phyloP scores from a whole-genome alignment of 2,113 vertebrate species.

The Mohoua ochrocephala region DNA sequence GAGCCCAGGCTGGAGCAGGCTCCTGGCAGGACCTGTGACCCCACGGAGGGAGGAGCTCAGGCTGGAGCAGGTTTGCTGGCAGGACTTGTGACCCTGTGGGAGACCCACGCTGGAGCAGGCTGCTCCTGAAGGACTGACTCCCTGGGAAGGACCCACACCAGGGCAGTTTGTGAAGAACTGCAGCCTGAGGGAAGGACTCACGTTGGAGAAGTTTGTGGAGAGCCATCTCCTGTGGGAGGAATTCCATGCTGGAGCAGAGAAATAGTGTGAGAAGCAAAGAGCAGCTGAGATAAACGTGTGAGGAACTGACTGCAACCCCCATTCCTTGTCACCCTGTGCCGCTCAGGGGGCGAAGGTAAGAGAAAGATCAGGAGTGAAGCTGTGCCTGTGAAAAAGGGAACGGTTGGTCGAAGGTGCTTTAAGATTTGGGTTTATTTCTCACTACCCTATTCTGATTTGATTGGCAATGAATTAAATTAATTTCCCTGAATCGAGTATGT shows the following conservation, averaged over 20 bases:
- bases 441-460: background rate
- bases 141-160: accelerated
- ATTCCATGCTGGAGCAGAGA: background rate
- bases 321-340: background rate
- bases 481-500: background rate
- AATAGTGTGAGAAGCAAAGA: background rate
- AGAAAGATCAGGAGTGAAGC: background rate
- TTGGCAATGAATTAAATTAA: background rate
- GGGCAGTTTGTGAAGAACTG: background rate
- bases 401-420: background rate
- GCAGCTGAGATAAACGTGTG: background rate
- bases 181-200: background rate
- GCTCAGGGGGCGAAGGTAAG: background rate
- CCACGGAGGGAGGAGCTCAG: background rate
- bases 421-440: background rate
- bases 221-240: background rate
- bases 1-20: background rate
- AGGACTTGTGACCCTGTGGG: too few species aligned
- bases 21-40: background rate
- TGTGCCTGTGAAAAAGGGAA: background rate
- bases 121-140: background rate
- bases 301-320: background rate
- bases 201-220: background rate
- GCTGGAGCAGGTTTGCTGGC: background rate
- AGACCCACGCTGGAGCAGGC: background rate